These are phyloP conservation scores for Machimus atricapillus DNA, from an alignment of 2,888 invertebrate species.

Conservation along the genomic window DNA sequence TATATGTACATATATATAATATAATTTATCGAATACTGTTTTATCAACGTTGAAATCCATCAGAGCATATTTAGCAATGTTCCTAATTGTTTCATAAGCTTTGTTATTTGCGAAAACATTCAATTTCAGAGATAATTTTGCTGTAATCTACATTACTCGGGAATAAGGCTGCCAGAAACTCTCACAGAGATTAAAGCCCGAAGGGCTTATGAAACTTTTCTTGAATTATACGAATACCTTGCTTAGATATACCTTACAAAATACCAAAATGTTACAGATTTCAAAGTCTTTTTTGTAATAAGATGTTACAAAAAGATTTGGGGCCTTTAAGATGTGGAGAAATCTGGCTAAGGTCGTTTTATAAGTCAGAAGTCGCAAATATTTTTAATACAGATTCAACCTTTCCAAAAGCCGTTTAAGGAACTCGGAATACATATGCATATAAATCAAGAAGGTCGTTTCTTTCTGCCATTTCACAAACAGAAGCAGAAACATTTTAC, in stretches of 20 bases:
- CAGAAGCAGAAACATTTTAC: not conserved
- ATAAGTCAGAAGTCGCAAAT: not conserved
- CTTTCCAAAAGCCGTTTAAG: not conserved
- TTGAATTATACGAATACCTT: not conserved
- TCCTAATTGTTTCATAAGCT: not conserved
- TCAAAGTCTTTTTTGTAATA: not conserved
- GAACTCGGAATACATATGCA: not conserved
- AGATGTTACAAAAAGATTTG: not conserved
- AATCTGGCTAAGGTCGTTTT: not conserved
- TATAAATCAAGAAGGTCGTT: not conserved
- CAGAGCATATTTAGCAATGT: not conserved
- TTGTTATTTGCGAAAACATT: not conserved
- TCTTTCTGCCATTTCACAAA: not conserved
- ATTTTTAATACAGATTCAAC: not conserved
- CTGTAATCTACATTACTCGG: not conserved
- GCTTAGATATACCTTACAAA: not conserved
- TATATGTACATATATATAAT: no score
- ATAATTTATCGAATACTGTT: not conserved
- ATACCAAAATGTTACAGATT: not conserved
- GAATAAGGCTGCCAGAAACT: not conserved
- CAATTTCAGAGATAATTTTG: not conserved
- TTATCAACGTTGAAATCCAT: not conserved
- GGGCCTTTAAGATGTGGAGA: not conserved
- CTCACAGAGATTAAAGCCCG: not conserved
- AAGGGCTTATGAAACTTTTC: not conserved